Conservation (phyloP, 2,113 vertebrate species). For the Atractosteus spatula region DNA sequence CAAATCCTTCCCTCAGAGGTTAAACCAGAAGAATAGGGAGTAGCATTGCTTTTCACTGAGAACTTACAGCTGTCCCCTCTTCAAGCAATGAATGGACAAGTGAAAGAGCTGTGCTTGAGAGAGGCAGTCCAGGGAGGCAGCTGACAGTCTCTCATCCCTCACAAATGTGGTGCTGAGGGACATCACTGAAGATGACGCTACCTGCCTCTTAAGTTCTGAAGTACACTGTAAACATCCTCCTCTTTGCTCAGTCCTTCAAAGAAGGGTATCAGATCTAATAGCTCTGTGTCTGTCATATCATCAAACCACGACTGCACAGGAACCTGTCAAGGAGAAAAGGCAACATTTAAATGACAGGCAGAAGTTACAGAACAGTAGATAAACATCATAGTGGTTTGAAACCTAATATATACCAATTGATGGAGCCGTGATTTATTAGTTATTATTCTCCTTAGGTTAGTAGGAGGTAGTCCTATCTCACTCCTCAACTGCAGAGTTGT, state of each 20-base stretch:
- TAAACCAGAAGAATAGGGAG: no score
- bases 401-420: no score
- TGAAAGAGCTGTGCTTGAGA: conserved; percentile 8
- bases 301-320: conserved; percentile 98
- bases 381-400: no score
- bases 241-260: conserved; percentile 93
- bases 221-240: conserved; percentile 84
- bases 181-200: conserved; percentile 67
- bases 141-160: conserved; percentile 1
- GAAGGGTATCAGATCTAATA: conserved; percentile 93
- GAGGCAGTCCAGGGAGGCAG: conserved; percentile 5
- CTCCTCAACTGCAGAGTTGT: no score
- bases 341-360: no score
- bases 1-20: no score
- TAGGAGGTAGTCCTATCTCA: no score
- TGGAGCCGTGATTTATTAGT: no score
- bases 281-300: conserved; percentile 93
- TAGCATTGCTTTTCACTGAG: no score
- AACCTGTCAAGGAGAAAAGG: conserved; percentile 63
- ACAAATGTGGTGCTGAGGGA: conserved; percentile 16
- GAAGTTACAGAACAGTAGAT: no score
- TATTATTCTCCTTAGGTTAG: no score
- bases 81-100: conserved; percentile 21
- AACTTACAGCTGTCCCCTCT: no score
- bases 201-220: conserved; percentile 89